Base-by-base conservation (phyloP, 1,140 invertebrate species). In the Saccostrea glomerata region DNA sequence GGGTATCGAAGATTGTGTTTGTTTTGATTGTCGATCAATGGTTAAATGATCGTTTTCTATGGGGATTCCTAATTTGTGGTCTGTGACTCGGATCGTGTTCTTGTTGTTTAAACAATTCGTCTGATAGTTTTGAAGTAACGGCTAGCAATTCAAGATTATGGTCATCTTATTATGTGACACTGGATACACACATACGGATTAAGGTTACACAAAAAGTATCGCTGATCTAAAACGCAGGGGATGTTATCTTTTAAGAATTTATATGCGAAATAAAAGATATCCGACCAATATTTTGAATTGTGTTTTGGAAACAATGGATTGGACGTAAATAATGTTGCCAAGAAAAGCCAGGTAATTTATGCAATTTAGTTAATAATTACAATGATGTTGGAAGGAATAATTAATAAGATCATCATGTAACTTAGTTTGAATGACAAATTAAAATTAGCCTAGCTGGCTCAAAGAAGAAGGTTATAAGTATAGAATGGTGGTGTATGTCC, bases 1-100 rank as follows among this genome's bases (percentile, higher is more conserved):
- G 30, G 25, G 70, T 77, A 77, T 77, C 70, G 70, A 77, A 77
- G 70, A 77, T 30, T 77, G 70, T 77, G 70, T 77, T 77, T 77
- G 70, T 77, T 77, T 77, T 36, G 70, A 77, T 15, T 77, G 25
- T 25, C 23, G 70, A 77, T 77, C 70, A 77, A 77, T 77, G 70
- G 70, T 77, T 77, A 77, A 77, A 36, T 77, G 70, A 77, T 77
- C 70, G 70, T 36, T 77, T 77, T 77, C 70, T 30, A 36, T 77
- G 70, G 30, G 70, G 70, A 77, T 77, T 77, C 70, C 70, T 77
- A 77, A 77, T 77, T 77, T 77, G 25, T 30, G 70, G 13, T 77
- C 30, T 25, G 70, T 77, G 70, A 77, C 70, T 77, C 25, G 70
- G 25, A 30, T 77, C 70, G 15, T 15, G 70, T 25, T 30, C 15